Percentiles rank a stretch among this genome's conserved stretches.
These are phyloP conservation scores for Boloria selene DNA, from an alignment of 2,888 invertebrate genomes.

Conservation along the genomic window DNA sequence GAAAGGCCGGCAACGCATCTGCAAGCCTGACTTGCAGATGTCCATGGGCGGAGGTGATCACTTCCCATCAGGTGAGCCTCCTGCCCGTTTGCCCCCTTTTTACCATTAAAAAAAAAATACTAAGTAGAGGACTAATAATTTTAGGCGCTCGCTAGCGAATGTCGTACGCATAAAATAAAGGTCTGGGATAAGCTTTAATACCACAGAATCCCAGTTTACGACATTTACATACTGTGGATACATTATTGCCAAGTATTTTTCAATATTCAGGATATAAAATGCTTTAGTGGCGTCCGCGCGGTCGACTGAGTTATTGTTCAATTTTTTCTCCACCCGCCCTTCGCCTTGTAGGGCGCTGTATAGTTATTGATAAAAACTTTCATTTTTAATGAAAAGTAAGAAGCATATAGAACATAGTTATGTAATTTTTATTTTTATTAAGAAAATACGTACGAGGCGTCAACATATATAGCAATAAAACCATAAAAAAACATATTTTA, in stretches of 20 bases:
- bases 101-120: no score
- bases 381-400: no score
- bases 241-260: slow-evolving; percentile 26
- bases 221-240: slow-evolving; percentile 18
- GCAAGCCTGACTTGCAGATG: no score
- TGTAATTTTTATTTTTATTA: neutral
- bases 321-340: slow-evolving; percentile 6
- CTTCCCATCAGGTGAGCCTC: no score
- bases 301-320: slow-evolving; percentile 21
- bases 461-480: no score
- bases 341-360: neutral
- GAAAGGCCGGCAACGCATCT: no score
- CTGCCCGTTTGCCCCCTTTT: no score
- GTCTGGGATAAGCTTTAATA: slow-evolving; percentile 12
- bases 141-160: neutral
- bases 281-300: slow-evolving; percentile 17
- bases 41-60: no score
- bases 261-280: slow-evolving; percentile 30
- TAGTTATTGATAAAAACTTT: slow-evolving; percentile 2
- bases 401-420: neutral
- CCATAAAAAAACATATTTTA: no score
- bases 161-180: neutral
- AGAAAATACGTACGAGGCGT: no score
- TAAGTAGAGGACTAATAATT: neutral
- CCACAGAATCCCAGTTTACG: slow-evolving; percentile 18